Evolutionary conservation across 2,113 vertebrate genomes (phyloP), one percentile per base, ranked within the genome.

Genomic region (Prietella phreatophila): DNA sequence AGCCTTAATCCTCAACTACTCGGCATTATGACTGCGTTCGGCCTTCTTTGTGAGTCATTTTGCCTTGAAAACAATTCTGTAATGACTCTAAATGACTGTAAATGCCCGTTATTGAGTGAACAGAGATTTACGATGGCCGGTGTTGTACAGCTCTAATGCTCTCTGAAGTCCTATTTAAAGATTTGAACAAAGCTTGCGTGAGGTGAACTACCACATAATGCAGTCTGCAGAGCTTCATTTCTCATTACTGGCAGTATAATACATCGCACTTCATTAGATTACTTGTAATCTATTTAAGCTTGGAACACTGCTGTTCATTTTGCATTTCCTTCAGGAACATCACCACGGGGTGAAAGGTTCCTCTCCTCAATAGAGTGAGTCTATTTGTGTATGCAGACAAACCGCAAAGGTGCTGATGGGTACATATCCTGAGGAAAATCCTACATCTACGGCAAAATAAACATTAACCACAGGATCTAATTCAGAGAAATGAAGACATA

Each of bases 201-300:
- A 69, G 82, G 63, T 8, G 2, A 65, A 71, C 39, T 5, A 39
- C 9, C 50, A 73, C 50, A 25, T 56, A 36, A 73, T 36, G 67
- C 65, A 30, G 30, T 33, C 25, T 9, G 47, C 39, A 71, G 67
- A 56, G 19, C 22, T 85, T 85, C 42, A 25, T 39, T 55, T 85
- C 53, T 76, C 71, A 42, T 76, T 76, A n/a, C 30, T 60, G 53
- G 5, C 55, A 60, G 84, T 27, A n/a, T 17, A 42, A 56, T 61
- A 39, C 22, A 20, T 76, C 71, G 30, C 50, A 60, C 71, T 58
- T 71, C 84, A 76, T 76, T 84, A 50, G 39, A 84, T 65, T 67
- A 47, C 13, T n/a, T 42, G 33, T 76, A 61, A 85, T 76, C 30
- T 27, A 4, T 56, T 75, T 67, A 84, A 15, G 60, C 42, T 27